A percentile compares a stretch with the other conserved stretches of the same genome.
Evolutionary conservation across 64 coral and sea anemone genomes (phyloP).

Genomic region (Actinia equina): DNA sequence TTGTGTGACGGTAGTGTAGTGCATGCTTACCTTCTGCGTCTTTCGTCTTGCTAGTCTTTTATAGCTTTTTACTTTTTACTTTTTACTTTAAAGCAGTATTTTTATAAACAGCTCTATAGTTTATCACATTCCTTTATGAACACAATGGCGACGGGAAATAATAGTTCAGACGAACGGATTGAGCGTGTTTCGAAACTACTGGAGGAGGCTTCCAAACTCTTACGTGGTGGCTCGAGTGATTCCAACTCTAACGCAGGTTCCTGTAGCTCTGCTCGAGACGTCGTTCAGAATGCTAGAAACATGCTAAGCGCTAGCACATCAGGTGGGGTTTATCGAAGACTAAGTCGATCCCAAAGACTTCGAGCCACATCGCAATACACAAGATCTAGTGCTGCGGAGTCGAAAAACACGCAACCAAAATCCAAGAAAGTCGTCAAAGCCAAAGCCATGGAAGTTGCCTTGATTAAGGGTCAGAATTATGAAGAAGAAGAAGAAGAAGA

Average conservation of each 20-base stretch:
- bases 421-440: conserved; percentile 15
- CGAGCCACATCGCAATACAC: background rate
- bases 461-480: conserved; percentile 27
- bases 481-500: conserved; percentile 38
- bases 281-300: background rate
- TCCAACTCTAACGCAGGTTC: background rate
- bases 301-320: background rate
- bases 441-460: conserved; percentile 63
- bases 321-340: conserved; percentile 12
- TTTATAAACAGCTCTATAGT: conserved; percentile 2
- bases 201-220: conserved; percentile 5
- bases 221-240: conserved; percentile 3
- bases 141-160: conserved; percentile 3
- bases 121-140: background rate
- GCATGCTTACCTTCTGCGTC: background rate
- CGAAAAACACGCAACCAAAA: background rate
- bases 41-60: background rate
- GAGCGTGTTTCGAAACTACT: background rate
- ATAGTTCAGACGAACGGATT: background rate
- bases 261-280: background rate
- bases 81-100: background rate
- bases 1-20: background rate
- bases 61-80: background rate
- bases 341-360: background rate
- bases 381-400: background rate